phyloP scores from a whole-genome alignment of 2,797 vertebrate genomes.

The Pipistrellus nathusii region DNA sequence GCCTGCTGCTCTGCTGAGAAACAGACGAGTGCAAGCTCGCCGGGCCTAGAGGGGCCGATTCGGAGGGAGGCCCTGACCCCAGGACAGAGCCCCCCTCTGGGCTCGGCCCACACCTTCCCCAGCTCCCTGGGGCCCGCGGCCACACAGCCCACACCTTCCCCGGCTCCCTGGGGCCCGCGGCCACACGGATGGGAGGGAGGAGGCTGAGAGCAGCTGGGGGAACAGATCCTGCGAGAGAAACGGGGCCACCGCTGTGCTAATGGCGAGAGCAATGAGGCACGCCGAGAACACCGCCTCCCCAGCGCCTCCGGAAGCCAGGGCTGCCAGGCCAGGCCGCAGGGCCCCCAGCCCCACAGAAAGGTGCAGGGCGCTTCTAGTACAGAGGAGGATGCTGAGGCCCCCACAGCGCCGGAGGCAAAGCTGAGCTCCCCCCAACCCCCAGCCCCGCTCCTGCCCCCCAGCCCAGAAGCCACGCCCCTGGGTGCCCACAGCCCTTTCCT shows the following conservation, averaged over 20 bases:
- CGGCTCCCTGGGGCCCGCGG: background rate
- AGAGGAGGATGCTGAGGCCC: background rate
- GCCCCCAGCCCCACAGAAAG: background rate
- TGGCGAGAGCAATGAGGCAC: background rate
- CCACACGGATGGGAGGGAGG: background rate
- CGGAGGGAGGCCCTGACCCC: background rate
- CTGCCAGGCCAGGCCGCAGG: background rate
- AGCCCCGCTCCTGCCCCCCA: background rate
- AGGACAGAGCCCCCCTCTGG: background rate
- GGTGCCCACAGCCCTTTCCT: background rate
- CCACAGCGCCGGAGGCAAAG: background rate
- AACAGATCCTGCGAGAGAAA: background rate
- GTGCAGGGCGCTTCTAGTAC: background rate
- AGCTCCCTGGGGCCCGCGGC: background rate
- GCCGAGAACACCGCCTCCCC: background rate
- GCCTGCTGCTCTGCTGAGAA: background rate
- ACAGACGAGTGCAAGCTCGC: background rate
- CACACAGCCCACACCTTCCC: rapidly evolving
- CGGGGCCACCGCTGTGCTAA: rapidly evolving
- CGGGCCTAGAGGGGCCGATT: background rate
- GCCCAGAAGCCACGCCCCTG: background rate
- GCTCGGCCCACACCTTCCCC: background rate
- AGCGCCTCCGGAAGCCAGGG: background rate
- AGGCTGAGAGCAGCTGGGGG: background rate
- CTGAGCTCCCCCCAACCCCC: background rate